Evolutionary conservation across 2,888 invertebrate species (phyloP), one percentile per base, ranked within the genome.

Genomic region (Panorpa germanica): DNA sequence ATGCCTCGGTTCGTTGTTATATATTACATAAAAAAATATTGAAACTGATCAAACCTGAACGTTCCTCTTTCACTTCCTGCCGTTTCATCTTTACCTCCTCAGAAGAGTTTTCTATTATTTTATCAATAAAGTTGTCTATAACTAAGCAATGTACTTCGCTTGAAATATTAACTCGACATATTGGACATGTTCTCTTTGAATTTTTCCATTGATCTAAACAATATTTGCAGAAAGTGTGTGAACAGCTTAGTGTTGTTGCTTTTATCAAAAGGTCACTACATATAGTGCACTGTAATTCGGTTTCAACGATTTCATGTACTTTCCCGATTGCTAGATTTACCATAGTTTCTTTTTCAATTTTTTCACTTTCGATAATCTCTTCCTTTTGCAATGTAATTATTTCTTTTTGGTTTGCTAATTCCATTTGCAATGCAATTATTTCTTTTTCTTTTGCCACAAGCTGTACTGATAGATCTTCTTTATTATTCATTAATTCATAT

Each of bases 191-290:
- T 12, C 53, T 64, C 43, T 70, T 70, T 43, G 67, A 71, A 39
- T 63, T 66, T 42, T 63, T 65, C 81, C 82, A 82, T 40, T 57
- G 53, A 1, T 54, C 51, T 34, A 81, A 75, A 43, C 82, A 81
- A 41, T 64, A 59, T 35, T 62, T 59, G 45, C 82, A 82, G 45
- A 74, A 80, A 0, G 74, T 70, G 43, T 82, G 82, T 0, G 70
- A 67, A 47, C 82, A 82, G 45, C 63, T 68, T 9, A 80, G 52
- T 0, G 73, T 71, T 4, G 64, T 66, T 0, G 80, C 69, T 45
- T 63, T 57, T 1, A 80, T 60, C 45, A 77, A 76, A 6, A 80
- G 53, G 47, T 81, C 80, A 13, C 69, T 68, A 43, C 81, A 81
- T 31, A 82, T 70, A 37, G 69, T 67, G 47, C 80, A 81, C 40